Base-by-base conservation (phyloP, 2,797 vertebrate species). In the Gymnoscopelus braueri region DNA sequence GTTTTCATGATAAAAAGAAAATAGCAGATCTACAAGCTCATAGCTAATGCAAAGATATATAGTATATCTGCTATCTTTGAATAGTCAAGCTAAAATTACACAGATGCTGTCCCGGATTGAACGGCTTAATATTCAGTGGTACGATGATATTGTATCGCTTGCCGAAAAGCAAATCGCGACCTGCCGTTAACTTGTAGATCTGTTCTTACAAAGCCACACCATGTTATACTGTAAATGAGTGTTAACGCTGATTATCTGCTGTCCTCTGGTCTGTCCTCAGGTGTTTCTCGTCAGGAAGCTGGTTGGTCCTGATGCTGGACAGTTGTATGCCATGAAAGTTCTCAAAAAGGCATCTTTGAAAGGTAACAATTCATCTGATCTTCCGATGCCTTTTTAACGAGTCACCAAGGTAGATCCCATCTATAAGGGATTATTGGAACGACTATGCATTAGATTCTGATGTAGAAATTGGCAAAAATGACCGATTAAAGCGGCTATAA, bases 291-390 rank as follows among this genome's bases (percentile, higher is more conserved):
- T 99, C 79, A 91, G 97, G 83, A 99, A 99, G 94, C 91, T 96
- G 44, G 87, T 96, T 50, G 97, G 97, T 82, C 97, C 98, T 76
- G 98, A 99, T 94, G 95, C 97, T 84, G 96, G 94, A 62, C 97
- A 98, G 89, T 95, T 99, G 86, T 98, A 99, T 95, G 97, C 98
- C 94, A 99, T 99, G 98, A 99, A 99, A 95, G 97, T 99, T 82
- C 90, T 99, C 87, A 98, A 98, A 91, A 99, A 99, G 91, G 98
- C 98, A 85, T 98, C 97, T 85, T 94, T 99, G 87, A 98, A 99
- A 98, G 98, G 98, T 98, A 93, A 12, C 1, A 0, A 53, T 13
- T 19, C 19, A 19, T 19, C 19, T 19, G 19, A 19, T 19, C 19
- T 19, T 19, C 19, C 19, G 23, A 15, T 63, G 61, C 11, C 14